Evolutionary conservation across 2,113 vertebrate genomes (phyloP), one percentile per base, ranked within the genome.

Genomic region (Tenebrosternarchus preto): DNA sequence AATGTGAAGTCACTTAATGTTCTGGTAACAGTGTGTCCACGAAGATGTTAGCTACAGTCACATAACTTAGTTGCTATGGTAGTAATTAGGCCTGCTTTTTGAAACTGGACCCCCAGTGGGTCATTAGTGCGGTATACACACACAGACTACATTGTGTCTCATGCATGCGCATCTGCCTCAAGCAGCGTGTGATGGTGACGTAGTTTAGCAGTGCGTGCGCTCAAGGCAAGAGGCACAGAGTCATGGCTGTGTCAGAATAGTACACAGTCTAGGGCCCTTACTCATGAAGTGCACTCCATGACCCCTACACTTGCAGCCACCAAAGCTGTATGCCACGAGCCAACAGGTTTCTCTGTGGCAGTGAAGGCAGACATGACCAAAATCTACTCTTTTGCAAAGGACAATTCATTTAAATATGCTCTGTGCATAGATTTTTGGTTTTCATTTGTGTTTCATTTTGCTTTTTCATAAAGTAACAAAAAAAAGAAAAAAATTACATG

Each of bases 301-400:
- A 53, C 57, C 56, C 68, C 19, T 22, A 50, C 24, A 71, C 25
- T 27, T 69, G 1, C 22, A 61, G 36, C 61, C 46, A 77, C 17
- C 50, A 71, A 79, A 29, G n/a, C 77, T n/a, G 11, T n/a, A 24
- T n/a, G 77, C 77, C 39, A 72, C 31, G 53, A 63, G 57, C 77
- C 57, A 57, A 2, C 15, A 69, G 27, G n/a, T n/a, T n/a, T n/a
- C n/a, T n/a, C n/a, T n/a, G n/a, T n/a, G n/a, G n/a, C n/a, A n/a
- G n/a, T n/a, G n/a, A 68, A 50, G 43, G 8, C 43, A 15, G 15
- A 50, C 43, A 50, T 12, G 11, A 50, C 43, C 39, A 5, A 11
- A 9, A 11, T 50, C 1, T 9, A 15, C 39, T 43, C 6, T 1
- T 43, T 43, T 43, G 39, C 39, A 43, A 43, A 43, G 2, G 2